Percentiles rank a stretch among this genome's conserved stretches.
Evolutionary conservation across 2,888 invertebrate species (phyloP).

Genomic region (Teleogryllus oceanicus): DNA sequence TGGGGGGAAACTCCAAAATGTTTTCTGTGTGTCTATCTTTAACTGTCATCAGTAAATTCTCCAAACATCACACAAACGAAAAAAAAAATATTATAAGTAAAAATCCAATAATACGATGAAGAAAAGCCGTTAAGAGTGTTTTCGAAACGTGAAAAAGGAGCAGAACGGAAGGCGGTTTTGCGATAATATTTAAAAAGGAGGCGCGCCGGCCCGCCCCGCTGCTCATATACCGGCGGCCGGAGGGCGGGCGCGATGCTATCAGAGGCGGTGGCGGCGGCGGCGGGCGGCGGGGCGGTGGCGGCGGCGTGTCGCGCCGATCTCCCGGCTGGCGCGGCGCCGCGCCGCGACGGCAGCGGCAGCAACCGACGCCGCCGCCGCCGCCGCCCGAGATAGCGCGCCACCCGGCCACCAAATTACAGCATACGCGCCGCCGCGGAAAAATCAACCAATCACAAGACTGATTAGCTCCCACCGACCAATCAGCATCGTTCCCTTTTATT

Average conservation of each 20-base stretch:
- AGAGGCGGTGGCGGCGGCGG: background rate
- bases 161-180: background rate
- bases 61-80: background rate
- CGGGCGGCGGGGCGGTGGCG: background rate
- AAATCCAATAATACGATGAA: background rate
- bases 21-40: constrained; percentile 1
- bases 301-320: background rate
- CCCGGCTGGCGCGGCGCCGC: background rate
- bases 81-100: background rate
- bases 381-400: no score
- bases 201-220: background rate
- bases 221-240: background rate
- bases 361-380: no score
- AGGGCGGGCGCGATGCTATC: background rate
- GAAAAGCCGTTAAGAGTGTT: background rate
- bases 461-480: background rate
- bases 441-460: background rate
- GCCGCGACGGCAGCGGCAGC: no score
- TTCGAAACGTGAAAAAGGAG: background rate
- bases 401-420: no score
- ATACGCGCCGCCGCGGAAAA: no score
- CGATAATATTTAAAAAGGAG: constrained; percentile 18
- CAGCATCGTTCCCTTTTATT: constrained; percentile 2
- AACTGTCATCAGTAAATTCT: constrained; percentile 12
- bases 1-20: background rate